Percentiles rank a stretch among this genome's conserved stretches.
Evolutionary conservation across 2,888 invertebrate species (phyloP).

Genomic region (Chaitophorus viminalis): DNA sequence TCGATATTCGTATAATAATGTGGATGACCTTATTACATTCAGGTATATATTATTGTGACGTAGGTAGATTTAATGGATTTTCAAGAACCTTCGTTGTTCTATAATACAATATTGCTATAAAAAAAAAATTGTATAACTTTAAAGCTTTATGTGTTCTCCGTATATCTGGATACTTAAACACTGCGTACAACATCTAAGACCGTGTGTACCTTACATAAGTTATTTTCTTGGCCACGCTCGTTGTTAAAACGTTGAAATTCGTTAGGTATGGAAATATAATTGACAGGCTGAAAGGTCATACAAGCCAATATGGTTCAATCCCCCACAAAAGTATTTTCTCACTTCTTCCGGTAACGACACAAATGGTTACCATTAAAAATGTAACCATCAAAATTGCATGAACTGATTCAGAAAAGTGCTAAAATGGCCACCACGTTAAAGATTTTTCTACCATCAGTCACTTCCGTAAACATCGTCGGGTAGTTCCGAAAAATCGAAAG

Average conservation of each 20-base stretch:
- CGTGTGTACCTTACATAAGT: background rate
- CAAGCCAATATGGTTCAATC: constrained; percentile 3
- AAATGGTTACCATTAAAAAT: background rate
- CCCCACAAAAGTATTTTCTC: background rate
- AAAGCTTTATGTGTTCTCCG: constrained; percentile 23
- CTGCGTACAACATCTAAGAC: background rate
- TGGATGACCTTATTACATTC: constrained; percentile 46
- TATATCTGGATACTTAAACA: constrained; percentile 1
- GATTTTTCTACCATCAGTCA: no score
- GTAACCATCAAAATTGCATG: background rate
- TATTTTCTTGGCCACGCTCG: constrained; percentile 5
- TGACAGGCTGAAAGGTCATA: constrained; percentile 18
- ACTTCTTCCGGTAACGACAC: constrained; percentile 23
- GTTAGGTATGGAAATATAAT: constrained; percentile 1
- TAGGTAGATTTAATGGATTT: constrained; percentile 53
- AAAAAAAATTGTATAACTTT: constrained; percentile 26
- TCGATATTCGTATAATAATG: constrained; percentile 38
- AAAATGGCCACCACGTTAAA: background rate
- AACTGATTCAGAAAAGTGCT: background rate
- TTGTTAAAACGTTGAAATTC: background rate
- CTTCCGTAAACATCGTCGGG: no score
- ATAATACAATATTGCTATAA: background rate
- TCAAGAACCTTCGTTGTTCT: constrained; percentile 48
- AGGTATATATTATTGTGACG: constrained; percentile 45
- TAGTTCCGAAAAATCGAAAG: no score